Conservation (phyloP, 2,797 vertebrate species). For the Denticeps clupeoides region DNA sequence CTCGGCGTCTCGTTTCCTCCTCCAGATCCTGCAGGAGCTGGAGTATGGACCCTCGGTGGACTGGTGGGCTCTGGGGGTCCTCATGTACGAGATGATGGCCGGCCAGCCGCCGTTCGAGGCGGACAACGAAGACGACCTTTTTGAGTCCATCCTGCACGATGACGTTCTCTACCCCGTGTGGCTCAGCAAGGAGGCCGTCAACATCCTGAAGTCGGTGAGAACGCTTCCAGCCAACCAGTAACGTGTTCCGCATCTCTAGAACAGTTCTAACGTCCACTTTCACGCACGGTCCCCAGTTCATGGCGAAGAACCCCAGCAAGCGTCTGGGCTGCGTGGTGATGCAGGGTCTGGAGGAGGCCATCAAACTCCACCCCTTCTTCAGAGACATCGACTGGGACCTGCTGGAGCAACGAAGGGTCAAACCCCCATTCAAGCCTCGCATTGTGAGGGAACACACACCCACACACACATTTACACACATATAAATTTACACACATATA, state of each 20-base stretch:
- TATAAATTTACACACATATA: slow-evolving; percentile 6
- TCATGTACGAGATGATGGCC: slow-evolving; percentile 99
- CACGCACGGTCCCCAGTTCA: too few relatives aligned
- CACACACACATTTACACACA: slow-evolving; percentile 7
- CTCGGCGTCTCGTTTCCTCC: not conserved
- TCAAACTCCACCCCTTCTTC: slow-evolving; percentile 94
- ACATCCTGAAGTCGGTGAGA: slow-evolving; percentile 88
- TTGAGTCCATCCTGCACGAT: slow-evolving; percentile 93
- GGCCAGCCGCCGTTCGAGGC: slow-evolving; percentile 95
- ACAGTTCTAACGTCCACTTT: not conserved
- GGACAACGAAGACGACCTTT: slow-evolving; percentile 93
- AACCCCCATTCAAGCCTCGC: slow-evolving; percentile 94
- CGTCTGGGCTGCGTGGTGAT: slow-evolving; percentile 87
- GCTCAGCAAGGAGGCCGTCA: slow-evolving; percentile 96
- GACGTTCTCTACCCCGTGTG: slow-evolving; percentile 96
- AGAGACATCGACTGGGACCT: slow-evolving; percentile 96
- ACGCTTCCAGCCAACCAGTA: too few relatives aligned
- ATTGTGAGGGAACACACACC: slow-evolving; percentile 72
- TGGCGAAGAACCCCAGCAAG: slow-evolving; percentile 96
- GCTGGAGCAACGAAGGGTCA: slow-evolving; percentile 93
- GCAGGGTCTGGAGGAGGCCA: slow-evolving; percentile 88
- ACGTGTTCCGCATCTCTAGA: not conserved
- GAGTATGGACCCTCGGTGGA: slow-evolving; percentile 93
- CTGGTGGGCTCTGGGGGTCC: slow-evolving; percentile 95
- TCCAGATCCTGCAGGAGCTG: slow-evolving; percentile 87